A percentile compares a stretch with the other conserved stretches of the same genome.
These are phyloP conservation scores for Oscheius myriophilus DNA, from an alignment of 2,888 invertebrate genomes.

Conservation along the genomic window DNA sequence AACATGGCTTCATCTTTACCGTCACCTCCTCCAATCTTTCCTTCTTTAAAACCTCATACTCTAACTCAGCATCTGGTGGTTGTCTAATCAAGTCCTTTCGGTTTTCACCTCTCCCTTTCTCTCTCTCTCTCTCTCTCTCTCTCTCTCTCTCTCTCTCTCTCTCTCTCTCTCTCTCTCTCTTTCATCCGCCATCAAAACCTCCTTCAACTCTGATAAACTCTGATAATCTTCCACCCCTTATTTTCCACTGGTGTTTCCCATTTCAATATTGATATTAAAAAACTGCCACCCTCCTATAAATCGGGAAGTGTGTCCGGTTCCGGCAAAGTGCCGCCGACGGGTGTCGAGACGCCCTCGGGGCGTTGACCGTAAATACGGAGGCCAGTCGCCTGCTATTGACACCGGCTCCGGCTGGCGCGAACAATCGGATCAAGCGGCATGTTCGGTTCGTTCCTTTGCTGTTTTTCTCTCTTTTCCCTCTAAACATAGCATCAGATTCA, in stretches of 20 bases:
- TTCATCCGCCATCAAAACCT: background rate
- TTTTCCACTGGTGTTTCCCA: too few relatives aligned
- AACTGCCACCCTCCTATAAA: too few relatives aligned
- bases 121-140: constrained; percentile 12
- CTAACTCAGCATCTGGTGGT: too few relatives aligned
- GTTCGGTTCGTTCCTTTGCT: constrained; percentile 17
- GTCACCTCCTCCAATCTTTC: too few relatives aligned
- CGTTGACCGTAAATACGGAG: constrained; percentile 7
- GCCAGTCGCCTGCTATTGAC: constrained; percentile 21
- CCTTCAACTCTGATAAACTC: too few relatives aligned
- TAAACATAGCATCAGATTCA: constrained; percentile 17
- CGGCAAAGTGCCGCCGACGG: constrained; percentile 23
- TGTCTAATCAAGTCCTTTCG: too few relatives aligned
- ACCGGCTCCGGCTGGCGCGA: constrained; percentile 1
- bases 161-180: constrained; percentile 11
- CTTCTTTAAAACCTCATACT: too few relatives aligned
- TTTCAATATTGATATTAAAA: too few relatives aligned
- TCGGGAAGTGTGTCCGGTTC: constrained; percentile 19
- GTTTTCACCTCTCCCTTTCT: constrained; percentile 6
- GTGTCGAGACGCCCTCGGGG: constrained; percentile 18
- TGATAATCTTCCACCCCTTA: too few relatives aligned
- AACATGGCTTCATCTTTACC: too few relatives aligned
- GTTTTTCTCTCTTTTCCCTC: background rate
- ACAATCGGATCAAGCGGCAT: constrained; percentile 21
- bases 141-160: constrained; percentile 15